Base-by-base conservation (phyloP, 2,888 invertebrate genomes). In the Muscina levida region DNA sequence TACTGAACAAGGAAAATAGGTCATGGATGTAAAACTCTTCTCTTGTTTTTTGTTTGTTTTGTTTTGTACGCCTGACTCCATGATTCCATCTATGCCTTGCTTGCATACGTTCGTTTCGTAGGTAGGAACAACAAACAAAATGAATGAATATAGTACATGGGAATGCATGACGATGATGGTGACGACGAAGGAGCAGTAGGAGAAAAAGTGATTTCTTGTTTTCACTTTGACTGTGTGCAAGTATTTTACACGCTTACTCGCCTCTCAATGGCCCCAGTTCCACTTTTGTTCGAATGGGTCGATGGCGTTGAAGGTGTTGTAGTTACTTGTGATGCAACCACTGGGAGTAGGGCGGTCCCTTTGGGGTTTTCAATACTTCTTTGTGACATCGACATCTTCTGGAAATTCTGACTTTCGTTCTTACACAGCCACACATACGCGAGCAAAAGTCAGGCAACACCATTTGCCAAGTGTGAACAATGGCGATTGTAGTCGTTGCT, bases 1-100 rank as follows among this genome's bases (percentile, higher is more conserved):
- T 48, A 74, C 22, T 8, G 51, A 62, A 42, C 46, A 62, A 31
- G 31, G 59, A 75, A 56, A 79, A 79, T 79, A 72, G 79, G 79
- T 72, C 79, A 79, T 74, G 71, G 75, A 79, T 79, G 79, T 79
- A 75, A 74, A 75, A 22, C 24, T 24, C 42, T 22, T 65, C 22
- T 65, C 19, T 26, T 5, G n/a, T 44, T 13, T 13, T 22, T 24
- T 6, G 42, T 65, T 65, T 24, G 0, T 8, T 66, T 71, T 62
- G 26, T 10, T 37, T 46, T n/a, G 1, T 1, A 26, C n/a, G n/a
- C n/a, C n/a, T n/a, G n/a, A n/a, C n/a, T n/a, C n/a, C n/a, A n/a
- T n/a, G n/a, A n/a, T n/a, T n/a, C n/a, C 11, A 31, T 31, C 8
- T 31, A 31, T 31, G 8, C 8, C 31, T 31, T n/a, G 8, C 31